Evolutionary conservation across 1,140 invertebrate species (phyloP).

Genomic region (Drosophila subpulchrella): DNA sequence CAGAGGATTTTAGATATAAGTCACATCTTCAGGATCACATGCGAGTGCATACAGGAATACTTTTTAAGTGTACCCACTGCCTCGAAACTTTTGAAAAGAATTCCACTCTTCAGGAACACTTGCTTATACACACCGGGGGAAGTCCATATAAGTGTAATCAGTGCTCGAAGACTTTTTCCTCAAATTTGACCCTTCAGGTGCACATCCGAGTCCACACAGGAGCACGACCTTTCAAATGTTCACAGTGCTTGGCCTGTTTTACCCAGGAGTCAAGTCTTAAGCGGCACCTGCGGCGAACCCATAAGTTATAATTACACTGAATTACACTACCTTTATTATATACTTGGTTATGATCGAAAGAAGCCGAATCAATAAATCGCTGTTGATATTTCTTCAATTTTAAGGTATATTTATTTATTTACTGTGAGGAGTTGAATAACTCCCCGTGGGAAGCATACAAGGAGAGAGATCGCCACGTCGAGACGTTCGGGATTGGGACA

Average conservation of each 20-base stretch:
- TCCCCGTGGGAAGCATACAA: too few species aligned
- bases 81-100: not conserved
- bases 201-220: not conserved
- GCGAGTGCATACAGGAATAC: too few species aligned
- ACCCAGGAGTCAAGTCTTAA: not conserved
- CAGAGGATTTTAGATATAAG: not conserved
- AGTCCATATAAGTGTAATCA: not conserved
- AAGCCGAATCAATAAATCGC: too few species aligned
- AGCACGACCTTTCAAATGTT: not conserved
- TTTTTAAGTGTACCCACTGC: not conserved
- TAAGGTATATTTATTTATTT: too few species aligned
- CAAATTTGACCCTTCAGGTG: not conserved
- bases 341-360: too few species aligned
- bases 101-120: not conserved
- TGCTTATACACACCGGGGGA: not conserved
- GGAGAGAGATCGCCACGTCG: too few species aligned
- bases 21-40: not conserved
- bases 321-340: too few species aligned
- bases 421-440: too few species aligned
- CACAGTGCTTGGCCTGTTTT: not conserved
- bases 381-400: too few species aligned
- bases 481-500: too few species aligned
- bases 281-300: not conserved
- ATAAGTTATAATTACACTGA: not conserved
- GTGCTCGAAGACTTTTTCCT: not conserved